These are phyloP conservation scores for Pelodiscus sinensis DNA, from an alignment of 2,113 vertebrate genomes.

Conservation along the genomic window DNA sequence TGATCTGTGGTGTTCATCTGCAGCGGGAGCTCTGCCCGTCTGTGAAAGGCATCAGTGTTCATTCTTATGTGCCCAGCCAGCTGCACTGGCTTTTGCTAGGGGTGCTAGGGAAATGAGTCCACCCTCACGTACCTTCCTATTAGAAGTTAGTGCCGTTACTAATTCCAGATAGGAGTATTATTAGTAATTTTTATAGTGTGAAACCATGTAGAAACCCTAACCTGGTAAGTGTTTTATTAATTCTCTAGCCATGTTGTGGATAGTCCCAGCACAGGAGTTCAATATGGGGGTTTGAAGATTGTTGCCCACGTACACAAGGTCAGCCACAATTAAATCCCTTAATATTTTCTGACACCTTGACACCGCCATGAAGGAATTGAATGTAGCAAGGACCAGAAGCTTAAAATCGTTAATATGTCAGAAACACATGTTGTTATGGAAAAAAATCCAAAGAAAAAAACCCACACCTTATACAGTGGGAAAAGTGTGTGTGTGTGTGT, in stretches of 20 bases:
- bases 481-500: background rate
- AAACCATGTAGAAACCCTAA: background rate
- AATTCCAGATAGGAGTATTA: background rate
- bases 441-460: background rate
- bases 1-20: background rate
- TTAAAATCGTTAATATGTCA: background rate
- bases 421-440: background rate
- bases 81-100: background rate
- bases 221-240: background rate
- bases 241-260: background rate
- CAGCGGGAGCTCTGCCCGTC: accelerated
- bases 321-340: background rate
- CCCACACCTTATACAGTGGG: background rate
- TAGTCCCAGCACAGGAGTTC: background rate
- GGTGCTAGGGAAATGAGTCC: background rate
- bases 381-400: background rate
- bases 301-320: background rate
- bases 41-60: background rate
- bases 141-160: background rate
- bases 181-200: background rate
- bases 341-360: background rate
- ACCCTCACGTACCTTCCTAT: background rate
- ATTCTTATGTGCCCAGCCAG: background rate
- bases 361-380: background rate
- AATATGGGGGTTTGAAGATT: background rate